Evolutionary conservation across 2,797 vertebrate genomes (phyloP).

Genomic region (Leucoraja ocellata): DNA sequence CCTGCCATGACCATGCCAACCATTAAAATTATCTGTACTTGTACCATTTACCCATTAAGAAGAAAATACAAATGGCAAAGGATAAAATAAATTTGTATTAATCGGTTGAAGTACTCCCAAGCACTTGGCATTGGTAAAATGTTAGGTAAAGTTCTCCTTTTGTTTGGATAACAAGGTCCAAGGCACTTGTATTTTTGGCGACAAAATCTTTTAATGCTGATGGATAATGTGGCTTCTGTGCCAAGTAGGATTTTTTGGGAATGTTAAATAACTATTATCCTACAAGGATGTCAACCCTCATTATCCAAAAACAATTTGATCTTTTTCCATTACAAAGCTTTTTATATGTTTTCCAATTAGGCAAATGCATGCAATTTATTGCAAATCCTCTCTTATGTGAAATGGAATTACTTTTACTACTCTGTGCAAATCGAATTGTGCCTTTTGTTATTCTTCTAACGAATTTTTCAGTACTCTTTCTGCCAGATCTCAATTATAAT

Average conservation of each 20-base stretch:
- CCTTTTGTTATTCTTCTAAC: background rate
- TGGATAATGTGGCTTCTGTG: background rate
- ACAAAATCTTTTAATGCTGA: background rate
- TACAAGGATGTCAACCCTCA: background rate
- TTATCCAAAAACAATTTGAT: background rate
- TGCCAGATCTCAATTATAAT: background rate
- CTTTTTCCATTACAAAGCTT: background rate
- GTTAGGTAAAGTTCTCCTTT: background rate
- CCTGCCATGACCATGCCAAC: too few relatives aligned
- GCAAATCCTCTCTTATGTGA: background rate
- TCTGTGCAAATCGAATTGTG: background rate
- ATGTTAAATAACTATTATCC: background rate
- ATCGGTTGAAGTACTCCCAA: background rate
- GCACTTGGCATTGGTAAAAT: background rate
- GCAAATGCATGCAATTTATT: background rate
- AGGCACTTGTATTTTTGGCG: background rate
- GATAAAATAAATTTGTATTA: background rate
- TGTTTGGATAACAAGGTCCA: background rate
- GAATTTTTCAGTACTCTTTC: background rate
- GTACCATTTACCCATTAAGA: background rate
- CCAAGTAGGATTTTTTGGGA: background rate
- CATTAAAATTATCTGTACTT: too few relatives aligned
- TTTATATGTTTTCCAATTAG: background rate
- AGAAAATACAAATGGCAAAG: background rate
- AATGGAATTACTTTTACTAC: slow-evolving; percentile 19